These are phyloP conservation scores for Gisinianus flammeolus DNA, from an alignment of 2,888 invertebrate species.

Conservation along the genomic window DNA sequence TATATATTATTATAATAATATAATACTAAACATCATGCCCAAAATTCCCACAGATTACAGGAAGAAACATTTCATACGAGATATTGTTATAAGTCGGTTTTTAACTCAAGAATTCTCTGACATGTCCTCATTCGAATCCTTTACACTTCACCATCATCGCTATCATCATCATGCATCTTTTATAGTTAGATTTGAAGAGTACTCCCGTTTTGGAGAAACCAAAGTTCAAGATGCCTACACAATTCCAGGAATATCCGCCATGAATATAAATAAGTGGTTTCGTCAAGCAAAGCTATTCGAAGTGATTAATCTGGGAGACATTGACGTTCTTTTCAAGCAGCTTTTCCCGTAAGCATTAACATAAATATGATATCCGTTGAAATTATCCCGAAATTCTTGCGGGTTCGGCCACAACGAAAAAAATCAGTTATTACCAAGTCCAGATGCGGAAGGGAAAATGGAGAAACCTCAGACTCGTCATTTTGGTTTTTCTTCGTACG, in stretches of 20 bases:
- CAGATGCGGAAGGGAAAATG: not conserved
- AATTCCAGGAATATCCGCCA: not conserved
- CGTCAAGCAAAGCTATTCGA: conserved; percentile 1
- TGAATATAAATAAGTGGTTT: conserved; percentile 25
- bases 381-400: too few species aligned
- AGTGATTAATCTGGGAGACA: not conserved
- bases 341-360: conserved; percentile 16
- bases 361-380: not conserved
- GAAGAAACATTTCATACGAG: too few species aligned
- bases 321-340: conserved; percentile 23
- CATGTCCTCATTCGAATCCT: too few species aligned
- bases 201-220: conserved; percentile 22
- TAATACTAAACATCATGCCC: too few species aligned
- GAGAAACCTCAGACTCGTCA: not conserved
- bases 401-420: not conserved
- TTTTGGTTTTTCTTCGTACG: too few species aligned
- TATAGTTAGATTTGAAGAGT: conserved; percentile 14
- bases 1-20: too few species aligned
- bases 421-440: too few species aligned
- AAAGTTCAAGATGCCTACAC: not conserved
- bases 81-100: too few species aligned
- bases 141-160: too few species aligned
- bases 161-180: too few species aligned
- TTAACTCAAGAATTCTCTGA: too few species aligned
- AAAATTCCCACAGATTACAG: too few species aligned